Base-by-base conservation (phyloP, 2,888 invertebrate genomes). In the Netelia inedita region DNA sequence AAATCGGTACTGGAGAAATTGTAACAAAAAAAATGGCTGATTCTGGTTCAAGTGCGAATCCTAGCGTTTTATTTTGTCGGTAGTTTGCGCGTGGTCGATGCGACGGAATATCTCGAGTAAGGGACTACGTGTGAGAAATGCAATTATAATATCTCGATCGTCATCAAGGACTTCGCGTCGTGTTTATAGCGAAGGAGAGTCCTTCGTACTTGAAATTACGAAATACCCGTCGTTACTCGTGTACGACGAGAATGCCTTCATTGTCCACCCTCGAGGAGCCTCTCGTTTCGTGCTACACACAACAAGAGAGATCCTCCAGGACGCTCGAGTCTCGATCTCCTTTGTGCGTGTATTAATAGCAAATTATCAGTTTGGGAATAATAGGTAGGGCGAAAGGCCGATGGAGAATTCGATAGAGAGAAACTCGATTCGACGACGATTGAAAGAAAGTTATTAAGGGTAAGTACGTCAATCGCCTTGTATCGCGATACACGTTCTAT, bases 131-230 rank as follows among this genome's bases (percentile, higher is more conserved):
- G 61, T 6, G 65, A 71, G 71, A 72, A 82, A 68, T 66, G 53
- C 78, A 82, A 82, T 82, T 78, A 73, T 19, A 35, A 43, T 28
- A 73, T 35, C 50, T 43, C 61, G 71, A 72, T n/a, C 16, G 5
- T 1, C 8, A 6, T 35, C 68, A 73, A 82, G 75, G 71, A 75
- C 75, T 75, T 6, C 43, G 11, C 23, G 23, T 14, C n/a, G 16
- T 2, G 16, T 21, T 53, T 55, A 21, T n/a, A 57, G 11, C 43
- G 5, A 43, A 23, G 14, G 9, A 19, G 63, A 35, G 55, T 28
- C 16, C 43, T 46, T 16, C 57, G 9, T n/a, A 35, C 35, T 35
- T 35, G 35, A 35, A 43, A 35, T 19, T 69, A 55, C 63, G 59
- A 82, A 75, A 75, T 75, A 71, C 57, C 21, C 21, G 35, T 11